phyloP scores from a whole-genome alignment of 2,888 invertebrate genomes.

The Aphidius colemani region DNA sequence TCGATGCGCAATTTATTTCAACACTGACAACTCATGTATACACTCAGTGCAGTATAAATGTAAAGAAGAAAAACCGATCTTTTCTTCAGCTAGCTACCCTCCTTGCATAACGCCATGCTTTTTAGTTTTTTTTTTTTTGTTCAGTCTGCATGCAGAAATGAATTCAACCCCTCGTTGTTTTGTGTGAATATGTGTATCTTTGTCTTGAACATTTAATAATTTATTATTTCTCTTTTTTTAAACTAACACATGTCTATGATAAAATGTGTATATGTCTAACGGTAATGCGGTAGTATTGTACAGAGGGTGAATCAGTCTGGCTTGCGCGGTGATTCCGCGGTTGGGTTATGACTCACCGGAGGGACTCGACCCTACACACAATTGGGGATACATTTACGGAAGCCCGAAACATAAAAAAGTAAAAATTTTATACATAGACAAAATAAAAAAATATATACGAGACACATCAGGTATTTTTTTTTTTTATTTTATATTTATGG shows the following conservation, averaged over 20 bases:
- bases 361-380: conserved; percentile 20
- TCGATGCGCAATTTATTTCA: conserved; percentile 29
- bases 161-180: too few relatives aligned
- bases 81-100: neutral
- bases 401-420: conserved; percentile 17
- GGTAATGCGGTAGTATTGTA: too few relatives aligned
- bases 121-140: conserved; percentile 8
- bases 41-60: neutral
- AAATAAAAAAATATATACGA: conserved; percentile 15
- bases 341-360: conserved; percentile 38
- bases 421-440: neutral
- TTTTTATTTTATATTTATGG: too few relatives aligned
- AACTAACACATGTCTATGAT: too few relatives aligned
- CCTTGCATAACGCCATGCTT: conserved; percentile 6
- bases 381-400: conserved; percentile 15
- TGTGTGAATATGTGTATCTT: too few relatives aligned
- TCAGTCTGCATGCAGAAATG: too few relatives aligned
- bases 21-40: conserved; percentile 2
- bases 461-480: neutral
- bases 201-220: too few relatives aligned
- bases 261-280: too few relatives aligned
- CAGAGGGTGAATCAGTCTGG: conserved; percentile 40
- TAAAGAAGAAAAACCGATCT: conserved; percentile 16
- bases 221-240: too few relatives aligned
- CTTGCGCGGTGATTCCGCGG: conserved; percentile 36